Conservation (phyloP, 1,140 invertebrate genomes). For the Drosophila repletoides region DNA sequence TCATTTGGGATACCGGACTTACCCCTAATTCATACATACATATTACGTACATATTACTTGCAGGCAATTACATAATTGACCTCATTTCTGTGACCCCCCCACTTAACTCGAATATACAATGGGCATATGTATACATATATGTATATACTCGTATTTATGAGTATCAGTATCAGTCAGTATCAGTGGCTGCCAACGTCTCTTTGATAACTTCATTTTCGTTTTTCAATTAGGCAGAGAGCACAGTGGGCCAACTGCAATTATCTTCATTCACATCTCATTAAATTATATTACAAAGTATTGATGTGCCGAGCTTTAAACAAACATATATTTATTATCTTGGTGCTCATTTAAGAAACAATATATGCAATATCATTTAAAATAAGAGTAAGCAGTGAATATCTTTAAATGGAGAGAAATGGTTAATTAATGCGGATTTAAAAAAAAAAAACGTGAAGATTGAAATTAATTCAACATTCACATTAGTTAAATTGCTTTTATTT, state of each 20-base stretch:
- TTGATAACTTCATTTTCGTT: slow-evolving; percentile 29
- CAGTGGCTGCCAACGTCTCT: neutral
- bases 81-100: slow-evolving; percentile 44
- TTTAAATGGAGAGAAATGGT: no score
- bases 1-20: neutral
- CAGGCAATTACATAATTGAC: slow-evolving; percentile 62
- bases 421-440: no score
- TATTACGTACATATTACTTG: neutral
- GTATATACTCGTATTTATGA: neutral
- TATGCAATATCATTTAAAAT: no score
- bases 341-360: no score
- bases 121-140: no score
- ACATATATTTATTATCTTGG: no score
- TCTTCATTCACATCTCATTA: neutral
- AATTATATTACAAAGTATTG: no score
- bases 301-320: neutral
- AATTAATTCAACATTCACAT: no score
- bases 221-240: slow-evolving; percentile 7
- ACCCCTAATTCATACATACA: neutral
- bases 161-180: slow-evolving; percentile 28
- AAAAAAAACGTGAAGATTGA: no score
- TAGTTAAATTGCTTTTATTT: no score
- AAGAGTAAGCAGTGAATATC: no score
- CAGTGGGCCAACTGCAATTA: slow-evolving; percentile 5
- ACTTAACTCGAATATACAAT: no score